A percentile compares a stretch with the other conserved stretches of the same genome.
phyloP scores from a whole-genome alignment of 2,113 vertebrate species.

The Sinocyclocheilus maitianheensis region DNA sequence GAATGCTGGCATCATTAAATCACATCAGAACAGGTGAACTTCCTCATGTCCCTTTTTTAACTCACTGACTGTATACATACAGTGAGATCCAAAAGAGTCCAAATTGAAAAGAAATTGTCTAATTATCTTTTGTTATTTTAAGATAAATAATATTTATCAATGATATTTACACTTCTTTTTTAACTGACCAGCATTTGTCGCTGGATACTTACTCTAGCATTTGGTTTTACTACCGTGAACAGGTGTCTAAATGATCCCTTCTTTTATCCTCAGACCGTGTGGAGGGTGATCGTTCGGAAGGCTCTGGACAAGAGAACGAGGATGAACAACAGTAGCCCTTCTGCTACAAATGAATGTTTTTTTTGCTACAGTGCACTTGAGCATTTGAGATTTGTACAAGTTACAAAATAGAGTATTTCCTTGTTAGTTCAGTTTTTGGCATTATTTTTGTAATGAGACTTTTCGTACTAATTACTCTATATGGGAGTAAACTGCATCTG shows the following conservation, averaged over 20 bases:
- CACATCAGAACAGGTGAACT: slow-evolving; percentile 93
- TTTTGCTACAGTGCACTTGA: slow-evolving; percentile 78
- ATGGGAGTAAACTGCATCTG: slow-evolving; percentile 78
- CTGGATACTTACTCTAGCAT: neutral
- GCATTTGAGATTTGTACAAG: slow-evolving; percentile 85
- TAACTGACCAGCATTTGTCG: neutral
- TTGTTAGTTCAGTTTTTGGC: slow-evolving; percentile 79
- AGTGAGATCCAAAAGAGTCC: neutral
- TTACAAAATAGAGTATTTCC: slow-evolving; percentile 87
- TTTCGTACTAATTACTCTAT: slow-evolving; percentile 85
- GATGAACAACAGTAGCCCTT: slow-evolving; percentile 84
- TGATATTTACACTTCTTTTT: neutral
- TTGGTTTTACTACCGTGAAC: neutral
- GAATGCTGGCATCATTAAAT: slow-evolving; percentile 96
- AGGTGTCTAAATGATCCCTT: neutral
- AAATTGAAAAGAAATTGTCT: neutral
- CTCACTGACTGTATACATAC: neutral
- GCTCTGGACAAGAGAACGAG: slow-evolving; percentile 93
- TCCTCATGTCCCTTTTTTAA: neutral
- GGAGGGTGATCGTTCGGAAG: slow-evolving; percentile 94
- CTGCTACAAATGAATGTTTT: slow-evolving; percentile 55
- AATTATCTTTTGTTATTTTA: neutral
- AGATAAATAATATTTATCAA: neutral
- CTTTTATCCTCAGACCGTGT: slow-evolving; percentile 78
- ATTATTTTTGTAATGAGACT: slow-evolving; percentile 76